Conservation (phyloP, 2,888 invertebrate genomes). For the Pollenia labialis region DNA sequence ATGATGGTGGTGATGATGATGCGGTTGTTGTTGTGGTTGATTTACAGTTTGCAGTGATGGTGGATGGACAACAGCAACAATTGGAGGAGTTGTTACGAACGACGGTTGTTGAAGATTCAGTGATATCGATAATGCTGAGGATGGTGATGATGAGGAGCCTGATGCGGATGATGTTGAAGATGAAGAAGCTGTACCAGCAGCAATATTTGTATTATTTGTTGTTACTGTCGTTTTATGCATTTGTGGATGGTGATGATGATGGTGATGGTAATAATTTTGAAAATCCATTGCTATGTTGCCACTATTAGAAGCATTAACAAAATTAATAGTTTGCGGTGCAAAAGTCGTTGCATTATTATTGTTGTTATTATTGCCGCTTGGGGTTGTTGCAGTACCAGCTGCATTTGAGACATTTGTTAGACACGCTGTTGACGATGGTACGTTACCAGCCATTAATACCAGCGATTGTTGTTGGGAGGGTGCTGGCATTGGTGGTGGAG, state of each 20-base stretch:
- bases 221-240: constrained; percentile 73
- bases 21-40: constrained; percentile 42
- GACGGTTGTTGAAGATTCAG: constrained; percentile 49
- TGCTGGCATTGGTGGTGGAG: constrained; percentile 30
- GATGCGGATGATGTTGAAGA: constrained; percentile 58
- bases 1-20: constrained; percentile 41
- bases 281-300: constrained; percentile 57
- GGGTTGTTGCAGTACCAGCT: constrained; percentile 74
- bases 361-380: constrained; percentile 57
- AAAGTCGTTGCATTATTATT: constrained; percentile 44
- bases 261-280: constrained; percentile 68
- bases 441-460: constrained; percentile 63
- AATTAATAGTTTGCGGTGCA: constrained; percentile 63
- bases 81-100: constrained; percentile 50
- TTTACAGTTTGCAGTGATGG: constrained; percentile 43
- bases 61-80: constrained; percentile 43
- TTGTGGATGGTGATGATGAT: constrained; percentile 69
- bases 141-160: constrained; percentile 60
- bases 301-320: constrained; percentile 56
- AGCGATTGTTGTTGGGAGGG: constrained; percentile 42
- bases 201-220: constrained; percentile 70
- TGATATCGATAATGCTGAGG: constrained; percentile 65
- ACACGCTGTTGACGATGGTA: constrained; percentile 56
- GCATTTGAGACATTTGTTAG: constrained; percentile 68
- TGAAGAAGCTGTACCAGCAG: constrained; percentile 75